Evolutionary conservation across 2,888 invertebrate species (phyloP).

Genomic region (Drosophila aldrichi): DNA sequence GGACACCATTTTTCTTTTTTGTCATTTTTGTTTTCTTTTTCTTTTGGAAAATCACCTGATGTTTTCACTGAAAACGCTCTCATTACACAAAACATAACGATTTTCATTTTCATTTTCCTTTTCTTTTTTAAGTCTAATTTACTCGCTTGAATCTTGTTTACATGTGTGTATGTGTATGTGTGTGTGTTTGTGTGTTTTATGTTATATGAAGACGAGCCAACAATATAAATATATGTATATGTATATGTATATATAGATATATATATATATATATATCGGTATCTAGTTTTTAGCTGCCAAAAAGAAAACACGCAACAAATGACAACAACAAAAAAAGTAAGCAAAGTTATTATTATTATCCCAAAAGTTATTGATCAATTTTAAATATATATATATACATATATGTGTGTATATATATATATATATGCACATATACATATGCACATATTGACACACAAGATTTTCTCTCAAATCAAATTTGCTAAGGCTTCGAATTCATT

Average conservation of each 20-base stretch:
- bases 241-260: slow-evolving; percentile 29
- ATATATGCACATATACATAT: slow-evolving; percentile 7
- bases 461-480: slow-evolving; percentile 35
- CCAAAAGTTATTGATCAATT: background rate
- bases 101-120: slow-evolving; percentile 14
- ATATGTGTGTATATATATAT: slow-evolving; percentile 1
- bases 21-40: background rate
- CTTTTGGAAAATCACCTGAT: slow-evolving; percentile 58
- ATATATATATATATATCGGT: slow-evolving; percentile 15
- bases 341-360: slow-evolving; percentile 19
- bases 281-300: slow-evolving; percentile 32
- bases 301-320: slow-evolving; percentile 56
- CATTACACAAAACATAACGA: slow-evolving; percentile 55
- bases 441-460: background rate
- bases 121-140: slow-evolving; percentile 43
- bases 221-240: slow-evolving; percentile 45
- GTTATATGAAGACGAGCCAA: slow-evolving; percentile 74
- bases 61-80: slow-evolving; percentile 79
- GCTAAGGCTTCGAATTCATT: slow-evolving; percentile 26
- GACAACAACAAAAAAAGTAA: slow-evolving; percentile 49
- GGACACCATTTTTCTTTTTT: slow-evolving; percentile 46
- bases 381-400: background rate
- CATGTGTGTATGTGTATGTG: slow-evolving; percentile 23
- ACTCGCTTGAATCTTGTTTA: slow-evolving; percentile 20
- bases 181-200: slow-evolving; percentile 39